Percentiles rank a stretch among this genome's conserved stretches.
phyloP scores from a whole-genome alignment of 2,113 vertebrate genomes.

The Phylloscopus trochilus region DNA sequence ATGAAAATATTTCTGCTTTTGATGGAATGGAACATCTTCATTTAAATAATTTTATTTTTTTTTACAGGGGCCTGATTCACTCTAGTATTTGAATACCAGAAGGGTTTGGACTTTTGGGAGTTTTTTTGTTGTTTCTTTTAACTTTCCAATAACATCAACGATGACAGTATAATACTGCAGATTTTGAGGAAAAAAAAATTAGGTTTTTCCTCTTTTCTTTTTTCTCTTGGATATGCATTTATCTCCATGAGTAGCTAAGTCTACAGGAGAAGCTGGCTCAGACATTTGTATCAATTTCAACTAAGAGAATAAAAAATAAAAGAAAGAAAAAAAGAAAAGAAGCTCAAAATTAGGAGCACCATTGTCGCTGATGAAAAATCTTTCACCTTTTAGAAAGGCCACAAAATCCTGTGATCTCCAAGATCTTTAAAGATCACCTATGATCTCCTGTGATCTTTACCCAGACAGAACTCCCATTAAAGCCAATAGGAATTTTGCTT shows the following conservation, averaged over 20 bases:
- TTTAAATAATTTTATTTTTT: not conserved
- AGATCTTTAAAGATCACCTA: not conserved
- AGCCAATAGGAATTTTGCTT: not conserved
- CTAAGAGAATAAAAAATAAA: not conserved
- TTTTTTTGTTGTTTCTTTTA: not conserved
- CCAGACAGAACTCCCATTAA: not conserved
- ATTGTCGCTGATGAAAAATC: not conserved
- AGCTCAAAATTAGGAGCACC: not conserved
- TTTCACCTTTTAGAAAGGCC: not conserved
- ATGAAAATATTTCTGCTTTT: not conserved
- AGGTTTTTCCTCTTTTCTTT: not conserved
- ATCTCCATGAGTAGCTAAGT: not conserved
- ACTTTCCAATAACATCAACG: not conserved
- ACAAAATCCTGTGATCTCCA: not conserved
- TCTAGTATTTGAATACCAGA: not conserved
- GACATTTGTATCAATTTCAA: not conserved
- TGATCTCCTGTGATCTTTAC: not conserved
- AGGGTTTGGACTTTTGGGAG: fast-evolving
- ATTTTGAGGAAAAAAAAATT: not conserved
- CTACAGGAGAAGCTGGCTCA: not conserved
- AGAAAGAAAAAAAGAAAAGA: not conserved
- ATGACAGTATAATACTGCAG: not conserved
- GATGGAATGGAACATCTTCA: not conserved
- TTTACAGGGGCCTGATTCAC: not conserved
- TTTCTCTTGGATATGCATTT: not conserved